These are phyloP conservation scores for Yoshiicerus persimilis DNA, from an alignment of 1,140 invertebrate genomes.

Conservation along the genomic window DNA sequence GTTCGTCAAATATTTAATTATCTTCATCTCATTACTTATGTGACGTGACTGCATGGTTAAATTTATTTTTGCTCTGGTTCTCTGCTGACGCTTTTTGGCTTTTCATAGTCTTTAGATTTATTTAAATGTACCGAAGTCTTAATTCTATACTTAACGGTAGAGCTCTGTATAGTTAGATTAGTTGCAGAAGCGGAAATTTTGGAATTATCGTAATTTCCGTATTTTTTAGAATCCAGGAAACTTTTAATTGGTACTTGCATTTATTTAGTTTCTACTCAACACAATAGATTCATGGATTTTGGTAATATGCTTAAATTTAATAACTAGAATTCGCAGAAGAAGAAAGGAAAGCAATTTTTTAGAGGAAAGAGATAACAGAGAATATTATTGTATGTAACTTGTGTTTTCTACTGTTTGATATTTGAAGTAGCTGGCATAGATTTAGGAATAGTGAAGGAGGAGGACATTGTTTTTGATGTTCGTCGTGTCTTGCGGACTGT, in stretches of 20 bases:
- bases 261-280: no score
- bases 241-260: no score
- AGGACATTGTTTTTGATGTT: background rate
- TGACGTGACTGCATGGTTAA: background rate
- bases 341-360: background rate
- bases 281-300: no score
- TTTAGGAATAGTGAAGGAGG: background rate
- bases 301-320: no score
- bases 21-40: background rate
- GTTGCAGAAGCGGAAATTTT: no score
- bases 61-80: background rate
- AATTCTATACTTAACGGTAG: no score
- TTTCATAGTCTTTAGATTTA: no score
- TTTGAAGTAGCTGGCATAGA: background rate
- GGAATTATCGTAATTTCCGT: no score
- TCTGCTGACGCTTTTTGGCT: background rate
- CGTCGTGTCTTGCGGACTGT: background rate
- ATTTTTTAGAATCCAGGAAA: no score
- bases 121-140: no score
- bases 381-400: background rate
- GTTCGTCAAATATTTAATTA: conserved; percentile 49
- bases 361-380: no score
- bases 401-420: background rate
- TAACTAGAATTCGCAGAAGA: background rate
- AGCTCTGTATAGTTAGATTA: no score